phyloP scores from a whole-genome alignment of 2,888 invertebrate genomes.

The Drosophila longiperda region DNA sequence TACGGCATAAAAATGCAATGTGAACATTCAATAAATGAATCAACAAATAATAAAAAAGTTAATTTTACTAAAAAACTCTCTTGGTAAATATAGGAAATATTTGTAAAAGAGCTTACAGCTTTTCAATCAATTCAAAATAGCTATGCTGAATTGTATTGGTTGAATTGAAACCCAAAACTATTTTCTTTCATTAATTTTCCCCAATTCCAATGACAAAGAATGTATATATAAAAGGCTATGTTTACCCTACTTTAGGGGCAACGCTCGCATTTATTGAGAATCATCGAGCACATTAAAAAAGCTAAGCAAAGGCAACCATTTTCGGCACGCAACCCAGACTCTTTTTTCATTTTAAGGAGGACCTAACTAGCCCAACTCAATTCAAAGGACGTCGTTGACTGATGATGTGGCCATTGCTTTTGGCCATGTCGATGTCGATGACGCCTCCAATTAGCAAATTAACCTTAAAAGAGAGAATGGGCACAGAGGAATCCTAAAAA shows the following conservation, averaged over 20 bases:
- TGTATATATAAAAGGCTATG: slow-evolving; percentile 1
- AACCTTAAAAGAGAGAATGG: slow-evolving; percentile 62
- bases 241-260: slow-evolving; percentile 2
- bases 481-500: slow-evolving; percentile 57
- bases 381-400: slow-evolving; percentile 68
- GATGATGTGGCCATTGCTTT: slow-evolving; percentile 59
- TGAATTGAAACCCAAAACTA: neutral
- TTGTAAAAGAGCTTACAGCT: neutral
- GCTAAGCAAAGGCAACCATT: slow-evolving; percentile 16
- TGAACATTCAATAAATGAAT: slow-evolving; percentile 16
- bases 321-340: slow-evolving; percentile 4
- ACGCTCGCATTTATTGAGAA: slow-evolving; percentile 63
- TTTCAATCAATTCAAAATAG: neutral
- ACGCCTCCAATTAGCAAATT: slow-evolving; percentile 82
- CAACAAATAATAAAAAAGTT: slow-evolving; percentile 13
- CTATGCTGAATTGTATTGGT: neutral
- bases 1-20: slow-evolving; percentile 1
- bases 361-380: slow-evolving; percentile 64
- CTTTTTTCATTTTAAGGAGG: slow-evolving; percentile 32
- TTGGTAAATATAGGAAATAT: neutral
- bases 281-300: slow-evolving; percentile 70
- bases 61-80: neutral
- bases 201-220: neutral
- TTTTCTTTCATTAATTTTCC: no score
- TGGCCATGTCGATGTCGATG: slow-evolving; percentile 55